Percentiles rank a stretch among this genome's conserved stretches.
These are phyloP conservation scores for Platycnemis pennipes DNA, from an alignment of 2,888 invertebrate genomes.

Conservation along the genomic window DNA sequence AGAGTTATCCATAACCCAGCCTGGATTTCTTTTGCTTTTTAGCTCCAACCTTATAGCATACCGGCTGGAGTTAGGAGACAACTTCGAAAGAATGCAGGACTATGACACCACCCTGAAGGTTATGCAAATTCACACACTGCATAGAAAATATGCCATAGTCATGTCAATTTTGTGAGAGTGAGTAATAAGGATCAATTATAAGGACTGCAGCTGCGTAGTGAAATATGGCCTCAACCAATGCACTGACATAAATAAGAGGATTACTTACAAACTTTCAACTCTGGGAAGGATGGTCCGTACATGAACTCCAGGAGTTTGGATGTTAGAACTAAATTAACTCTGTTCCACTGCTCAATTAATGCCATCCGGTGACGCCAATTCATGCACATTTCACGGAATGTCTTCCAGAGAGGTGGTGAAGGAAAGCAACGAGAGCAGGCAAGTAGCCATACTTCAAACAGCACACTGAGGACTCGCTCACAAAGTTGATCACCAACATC, in stretches of 20 bases:
- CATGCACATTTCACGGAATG: conserved; percentile 93
- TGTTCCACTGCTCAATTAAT: conserved; percentile 96
- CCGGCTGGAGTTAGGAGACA: no score
- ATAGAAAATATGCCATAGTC: no score
- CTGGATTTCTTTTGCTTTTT: no score
- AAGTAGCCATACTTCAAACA: conserved; percentile 93
- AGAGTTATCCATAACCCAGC: no score
- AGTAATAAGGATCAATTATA: no score
- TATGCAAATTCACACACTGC: no score
- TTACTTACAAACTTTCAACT: conserved; percentile 87
- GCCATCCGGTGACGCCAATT: conserved; percentile 97
- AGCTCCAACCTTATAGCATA: no score
- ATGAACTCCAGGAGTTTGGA: conserved; percentile 91
- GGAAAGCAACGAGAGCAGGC: conserved; percentile 93
- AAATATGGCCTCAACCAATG: background rate
- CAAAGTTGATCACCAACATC: conserved; percentile 97
- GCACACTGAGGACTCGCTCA: conserved; percentile 94
- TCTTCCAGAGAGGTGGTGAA: conserved; percentile 97
- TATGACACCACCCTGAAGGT: no score
- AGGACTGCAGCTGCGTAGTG: no score
- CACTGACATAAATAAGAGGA: conserved; percentile 69
- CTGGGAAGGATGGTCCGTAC: conserved; percentile 93
- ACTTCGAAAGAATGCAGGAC: no score
- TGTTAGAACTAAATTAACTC: conserved; percentile 94
- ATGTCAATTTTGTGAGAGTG: no score